Base-by-base conservation (phyloP, 1,140 invertebrate genomes). In the Platorchestia sp. region DNA sequence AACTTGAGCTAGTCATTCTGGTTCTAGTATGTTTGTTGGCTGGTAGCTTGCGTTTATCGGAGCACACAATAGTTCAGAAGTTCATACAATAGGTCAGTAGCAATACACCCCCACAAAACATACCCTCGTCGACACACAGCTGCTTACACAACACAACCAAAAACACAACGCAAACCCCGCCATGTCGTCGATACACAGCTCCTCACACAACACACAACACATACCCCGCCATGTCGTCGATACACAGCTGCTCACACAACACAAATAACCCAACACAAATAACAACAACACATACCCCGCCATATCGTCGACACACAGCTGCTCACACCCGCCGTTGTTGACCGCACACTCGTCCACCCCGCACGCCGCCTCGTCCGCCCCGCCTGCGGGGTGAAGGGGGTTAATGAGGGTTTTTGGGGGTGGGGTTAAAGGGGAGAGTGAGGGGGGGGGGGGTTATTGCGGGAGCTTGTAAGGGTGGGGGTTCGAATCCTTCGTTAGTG, bases 291-390 rank as follows among this genome's bases (percentile, higher is more conserved):
- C 89, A 42, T 7, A 91, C 0, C 98, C 98, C 89, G 98, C 98
- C 0, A 98, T 98, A 19, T n/a, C n/a, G n/a, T n/a, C n/a, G n/a
- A n/a, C n/a, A n/a, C n/a, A n/a, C n/a, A n/a, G n/a, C n/a, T n/a
- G n/a, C n/a, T n/a, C n/a, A n/a, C n/a, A n/a, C n/a, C 98, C 98
- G 3, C 99, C 99, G 97, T 99, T 99, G 96, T 98, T 98, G 42
- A 97, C 97, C 3, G 97, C 97, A 96, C 99, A 99, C 97, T 99
- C 98, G 97, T 99, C 98, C 22, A 98, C 97, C 0, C 98, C 98
- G 97, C 98, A 99, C 5, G 98, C 98, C n/a, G 98, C 98, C 97
- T 99, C 98, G 0, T 75, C 89, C 10, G 14, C 98, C 97, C 99
- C 98, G 96, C 99, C 98, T 96, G 98, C 98, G 97, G 98, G 98